Evolutionary conservation across 2,113 vertebrate genomes (phyloP).

Genomic region (Siniperca chuatsi): DNA sequence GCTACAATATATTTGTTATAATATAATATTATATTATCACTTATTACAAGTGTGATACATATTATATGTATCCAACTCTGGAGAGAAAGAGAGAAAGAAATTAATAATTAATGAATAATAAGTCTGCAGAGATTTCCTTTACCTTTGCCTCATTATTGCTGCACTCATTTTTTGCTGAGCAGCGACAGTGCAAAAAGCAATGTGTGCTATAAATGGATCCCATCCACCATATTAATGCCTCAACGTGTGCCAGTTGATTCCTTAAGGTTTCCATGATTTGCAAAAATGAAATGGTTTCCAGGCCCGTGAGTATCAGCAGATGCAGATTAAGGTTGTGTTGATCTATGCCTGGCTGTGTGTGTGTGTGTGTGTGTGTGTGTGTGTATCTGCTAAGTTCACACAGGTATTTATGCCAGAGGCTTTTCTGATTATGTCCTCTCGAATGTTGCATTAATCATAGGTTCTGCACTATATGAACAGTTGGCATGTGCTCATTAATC

Average conservation of each 20-base stretch:
- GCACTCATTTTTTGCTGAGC: conserved; percentile 45
- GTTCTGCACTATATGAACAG: conserved; percentile 59
- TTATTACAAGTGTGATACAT: conserved; percentile 18
- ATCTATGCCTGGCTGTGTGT: conserved; percentile 2
- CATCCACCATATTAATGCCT: conserved; percentile 45
- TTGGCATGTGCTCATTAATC: conserved; percentile 72
- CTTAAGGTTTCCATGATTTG: conserved; percentile 52
- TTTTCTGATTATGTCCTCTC: conserved; percentile 53
- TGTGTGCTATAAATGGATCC: conserved; percentile 52
- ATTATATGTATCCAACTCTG: conserved; percentile 12
- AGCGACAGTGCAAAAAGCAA: conserved; percentile 21
- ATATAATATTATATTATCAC: neutral
- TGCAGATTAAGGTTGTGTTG: conserved; percentile 52
- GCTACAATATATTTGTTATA: conserved; percentile 28
- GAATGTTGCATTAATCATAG: conserved; percentile 65
- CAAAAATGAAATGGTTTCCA: conserved; percentile 50
- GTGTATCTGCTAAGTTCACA: conserved; percentile 26
- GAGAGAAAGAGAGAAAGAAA: neutral
- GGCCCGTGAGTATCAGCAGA: conserved; percentile 43
- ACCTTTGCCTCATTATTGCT: conserved; percentile 56
- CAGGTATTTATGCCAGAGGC: conserved; percentile 52
- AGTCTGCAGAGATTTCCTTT: conserved; percentile 50
- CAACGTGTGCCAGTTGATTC: conserved; percentile 26
- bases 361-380: conserved; percentile 4
- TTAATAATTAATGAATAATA: conserved; percentile 55